Evolutionary conservation across 2,797 vertebrate species (phyloP), one percentile per base, ranked within the genome.

Genomic region (Prunella strophiata): DNA sequence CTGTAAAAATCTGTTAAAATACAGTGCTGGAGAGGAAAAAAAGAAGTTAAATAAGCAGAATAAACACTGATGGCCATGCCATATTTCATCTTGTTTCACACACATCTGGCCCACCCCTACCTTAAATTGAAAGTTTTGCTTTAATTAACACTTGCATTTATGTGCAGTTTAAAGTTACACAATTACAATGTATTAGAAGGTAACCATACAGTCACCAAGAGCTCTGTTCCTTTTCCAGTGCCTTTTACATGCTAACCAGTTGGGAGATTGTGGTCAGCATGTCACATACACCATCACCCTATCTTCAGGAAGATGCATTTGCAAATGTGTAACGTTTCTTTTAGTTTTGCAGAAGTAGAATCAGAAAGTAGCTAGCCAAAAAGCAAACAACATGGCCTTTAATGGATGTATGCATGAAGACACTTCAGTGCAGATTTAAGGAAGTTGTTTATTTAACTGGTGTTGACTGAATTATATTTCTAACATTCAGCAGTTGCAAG

Each of bases 291-390:
- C 89, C 16, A 89, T 42, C 85, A 82, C 72, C 74, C 63, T 97
- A 91, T 96, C 96, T 97, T 93, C 95, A 97, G 93, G 94, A 97
- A 97, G 96, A 95, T 95, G 86, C 92, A 95, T 90, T 83, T 96
- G 89, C 85, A 97, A 96, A 77, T 48, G 47, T 27, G 86, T 91
- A 96, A 96, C 43, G 70, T 95, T 97, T 97, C 89, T 92, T 93
- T 93, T 68, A 95, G 87, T 93, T 97, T 96, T 97, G 96, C 94
- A 96, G 95, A 97, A 97, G 95, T 96, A 93, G 38, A 94, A 59
- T 93, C 19, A 96, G 94, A 97, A 94, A 95, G 85, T 83, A 95
- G 70, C 48, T 74, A 93, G 36, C 74, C 94, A 90, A 94, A 96
- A 85, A 74, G 65, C 65, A 85, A 82, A 92, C 59, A 84, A 52